Percentiles rank a stretch among this genome's conserved stretches.
These are phyloP conservation scores for Pseudochirops cupreus DNA, from an alignment of 2,797 vertebrate genomes.

Conservation along the genomic window DNA sequence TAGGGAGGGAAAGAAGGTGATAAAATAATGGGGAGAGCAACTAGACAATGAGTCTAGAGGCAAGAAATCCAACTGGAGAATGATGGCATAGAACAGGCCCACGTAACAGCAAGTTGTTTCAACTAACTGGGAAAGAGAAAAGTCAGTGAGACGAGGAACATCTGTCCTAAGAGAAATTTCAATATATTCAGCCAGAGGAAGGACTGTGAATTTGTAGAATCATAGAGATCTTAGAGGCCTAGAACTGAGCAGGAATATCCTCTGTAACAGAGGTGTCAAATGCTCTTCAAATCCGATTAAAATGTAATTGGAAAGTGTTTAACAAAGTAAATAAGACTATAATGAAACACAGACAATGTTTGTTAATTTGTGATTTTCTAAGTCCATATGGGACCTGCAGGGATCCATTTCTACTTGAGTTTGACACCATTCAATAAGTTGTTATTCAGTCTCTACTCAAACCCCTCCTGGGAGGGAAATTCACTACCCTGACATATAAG, in stretches of 20 bases:
- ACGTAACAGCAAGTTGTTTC: background rate
- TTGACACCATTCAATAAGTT: background rate
- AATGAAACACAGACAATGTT: background rate
- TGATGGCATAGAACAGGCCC: background rate
- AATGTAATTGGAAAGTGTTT: background rate
- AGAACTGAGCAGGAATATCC: background rate
- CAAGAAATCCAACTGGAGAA: background rate
- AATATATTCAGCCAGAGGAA: background rate
- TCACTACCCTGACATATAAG: background rate
- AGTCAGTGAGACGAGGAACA: background rate
- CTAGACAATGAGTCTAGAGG: background rate
- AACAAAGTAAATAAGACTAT: background rate
- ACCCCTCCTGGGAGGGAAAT: background rate
- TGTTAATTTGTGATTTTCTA: background rate
- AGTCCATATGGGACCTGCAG: background rate
- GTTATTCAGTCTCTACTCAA: background rate
- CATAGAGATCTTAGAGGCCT: background rate
- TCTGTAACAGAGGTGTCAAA: background rate
- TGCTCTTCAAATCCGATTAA: background rate
- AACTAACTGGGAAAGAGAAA: background rate
- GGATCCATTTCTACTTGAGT: background rate
- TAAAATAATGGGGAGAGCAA: background rate
- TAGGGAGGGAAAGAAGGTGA: background rate
- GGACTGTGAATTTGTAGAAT: background rate
- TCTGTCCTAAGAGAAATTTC: background rate